Evolutionary conservation across 2,797 vertebrate genomes (phyloP).

Genomic region (Melanotaenia parkinsoni): DNA sequence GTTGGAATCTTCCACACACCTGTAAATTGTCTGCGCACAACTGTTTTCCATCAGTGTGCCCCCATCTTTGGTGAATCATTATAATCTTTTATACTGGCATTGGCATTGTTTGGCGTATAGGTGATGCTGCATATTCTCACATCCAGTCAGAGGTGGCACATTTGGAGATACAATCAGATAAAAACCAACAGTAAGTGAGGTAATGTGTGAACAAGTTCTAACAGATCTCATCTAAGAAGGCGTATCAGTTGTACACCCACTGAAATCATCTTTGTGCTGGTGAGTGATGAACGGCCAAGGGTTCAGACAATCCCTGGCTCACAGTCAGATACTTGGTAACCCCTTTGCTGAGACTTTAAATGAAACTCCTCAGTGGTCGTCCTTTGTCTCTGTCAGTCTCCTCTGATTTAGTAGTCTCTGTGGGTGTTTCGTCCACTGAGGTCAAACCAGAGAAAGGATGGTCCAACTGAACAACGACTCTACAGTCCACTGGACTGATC

Average conservation of each 20-base stretch:
- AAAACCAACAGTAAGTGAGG: not conserved
- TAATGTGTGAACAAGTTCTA: not conserved
- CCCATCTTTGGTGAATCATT: slow-evolving; percentile 31
- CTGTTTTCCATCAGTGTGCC: slow-evolving; percentile 44
- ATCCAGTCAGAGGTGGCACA: slow-evolving; percentile 12
- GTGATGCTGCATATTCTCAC: slow-evolving; percentile 2
- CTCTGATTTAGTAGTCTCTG: slow-evolving; percentile 57
- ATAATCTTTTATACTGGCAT: not conserved
- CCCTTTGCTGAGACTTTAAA: slow-evolving; percentile 26
- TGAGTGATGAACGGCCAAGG: slow-evolving; percentile 47
- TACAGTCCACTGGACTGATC: slow-evolving; percentile 35
- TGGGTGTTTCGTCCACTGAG: slow-evolving; percentile 65
- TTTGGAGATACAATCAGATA: not conserved
- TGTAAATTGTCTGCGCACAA: slow-evolving; percentile 50
- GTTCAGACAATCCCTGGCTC: slow-evolving; percentile 25
- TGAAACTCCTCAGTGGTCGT: slow-evolving; percentile 20
- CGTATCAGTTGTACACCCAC: not conserved
- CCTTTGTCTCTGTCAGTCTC: slow-evolving; percentile 29
- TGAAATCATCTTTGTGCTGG: slow-evolving; percentile 35
- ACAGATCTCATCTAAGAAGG: not conserved
- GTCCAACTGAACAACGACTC: slow-evolving; percentile 54
- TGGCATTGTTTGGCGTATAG: not conserved
- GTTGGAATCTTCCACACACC: slow-evolving; percentile 65
- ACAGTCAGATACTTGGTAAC: slow-evolving; percentile 49
- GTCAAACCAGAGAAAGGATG: slow-evolving; percentile 42